A percentile compares a stretch with the other conserved stretches of the same genome.
Evolutionary conservation across 2,113 vertebrate genomes (phyloP).

Genomic region (Aldabrachelys gigantea): DNA sequence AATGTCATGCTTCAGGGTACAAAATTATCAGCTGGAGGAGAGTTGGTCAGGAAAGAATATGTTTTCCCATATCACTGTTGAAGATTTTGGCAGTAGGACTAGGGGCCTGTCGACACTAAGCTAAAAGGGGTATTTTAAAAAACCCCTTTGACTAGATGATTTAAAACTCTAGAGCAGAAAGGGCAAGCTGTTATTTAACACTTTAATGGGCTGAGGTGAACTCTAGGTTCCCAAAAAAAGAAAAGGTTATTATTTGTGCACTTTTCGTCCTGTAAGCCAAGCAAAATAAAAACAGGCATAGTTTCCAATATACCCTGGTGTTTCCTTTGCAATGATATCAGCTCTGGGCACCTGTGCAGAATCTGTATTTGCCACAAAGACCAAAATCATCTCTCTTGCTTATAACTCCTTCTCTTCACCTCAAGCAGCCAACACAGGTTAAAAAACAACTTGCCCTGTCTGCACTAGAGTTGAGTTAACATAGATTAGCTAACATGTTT

Average conservation of each 20-base stretch:
- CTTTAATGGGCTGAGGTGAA: accelerated
- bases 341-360: not conserved
- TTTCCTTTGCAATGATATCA: not conserved
- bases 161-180: not conserved
- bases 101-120: not conserved
- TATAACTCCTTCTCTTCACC: not conserved
- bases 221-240: not conserved
- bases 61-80: not conserved
- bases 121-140: not conserved
- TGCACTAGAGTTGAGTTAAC: not conserved
- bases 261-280: not conserved
- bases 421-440: not conserved
- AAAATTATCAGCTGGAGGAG: not conserved
- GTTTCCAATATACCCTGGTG: not conserved
- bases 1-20: not conserved
- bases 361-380: not conserved
- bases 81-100: not conserved
- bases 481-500: not conserved
- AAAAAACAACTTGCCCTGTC: not conserved
- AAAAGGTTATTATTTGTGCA: not conserved
- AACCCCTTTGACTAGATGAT: not conserved
- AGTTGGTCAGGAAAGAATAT: not conserved
- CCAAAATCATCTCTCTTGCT: not conserved
- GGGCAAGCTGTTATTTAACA: not conserved
- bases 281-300: not conserved